These are phyloP conservation scores for Stratiomys singularior DNA, from an alignment of 2,888 invertebrate species.

Conservation along the genomic window DNA sequence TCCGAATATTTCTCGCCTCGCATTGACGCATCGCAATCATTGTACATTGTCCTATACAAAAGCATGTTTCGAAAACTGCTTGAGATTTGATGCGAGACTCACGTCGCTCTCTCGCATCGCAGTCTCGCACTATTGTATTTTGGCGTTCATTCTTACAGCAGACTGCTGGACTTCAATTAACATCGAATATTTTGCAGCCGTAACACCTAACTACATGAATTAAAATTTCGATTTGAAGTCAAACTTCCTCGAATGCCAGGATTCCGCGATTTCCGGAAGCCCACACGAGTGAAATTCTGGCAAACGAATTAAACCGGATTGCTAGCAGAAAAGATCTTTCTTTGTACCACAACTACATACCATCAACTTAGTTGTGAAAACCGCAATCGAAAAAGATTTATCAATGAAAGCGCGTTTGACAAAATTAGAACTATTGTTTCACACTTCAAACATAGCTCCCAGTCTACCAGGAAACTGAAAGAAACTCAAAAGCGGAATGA, in stretches of 20 bases:
- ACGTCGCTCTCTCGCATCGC: too few species aligned
- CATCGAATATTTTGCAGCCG: not conserved
- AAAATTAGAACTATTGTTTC: not conserved
- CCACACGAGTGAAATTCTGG: conserved; percentile 3
- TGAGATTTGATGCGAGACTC: too few species aligned
- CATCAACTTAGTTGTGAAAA: conserved; percentile 52
- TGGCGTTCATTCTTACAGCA: not conserved
- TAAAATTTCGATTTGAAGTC: not conserved
- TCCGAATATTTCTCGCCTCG: too few species aligned
- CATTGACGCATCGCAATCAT: too few species aligned
- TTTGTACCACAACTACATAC: conserved; percentile 55
- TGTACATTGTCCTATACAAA: too few species aligned
- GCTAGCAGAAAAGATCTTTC: conserved; percentile 55
- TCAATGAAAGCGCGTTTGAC: too few species aligned
- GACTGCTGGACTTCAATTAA: conserved; percentile 8
- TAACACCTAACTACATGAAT: not conserved
- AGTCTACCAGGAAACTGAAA: not conserved
- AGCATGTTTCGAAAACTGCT: too few species aligned
- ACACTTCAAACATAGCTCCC: not conserved
- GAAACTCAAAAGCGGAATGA: not conserved
- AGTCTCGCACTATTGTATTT: too few species aligned
- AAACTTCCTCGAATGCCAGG: conserved; percentile 53
- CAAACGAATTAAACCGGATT: conserved; percentile 52
- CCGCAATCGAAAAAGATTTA: conserved; percentile 47
- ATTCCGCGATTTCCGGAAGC: not conserved